Base-by-base conservation (phyloP, 2,113 vertebrate species). In the Globicephala melas region DNA sequence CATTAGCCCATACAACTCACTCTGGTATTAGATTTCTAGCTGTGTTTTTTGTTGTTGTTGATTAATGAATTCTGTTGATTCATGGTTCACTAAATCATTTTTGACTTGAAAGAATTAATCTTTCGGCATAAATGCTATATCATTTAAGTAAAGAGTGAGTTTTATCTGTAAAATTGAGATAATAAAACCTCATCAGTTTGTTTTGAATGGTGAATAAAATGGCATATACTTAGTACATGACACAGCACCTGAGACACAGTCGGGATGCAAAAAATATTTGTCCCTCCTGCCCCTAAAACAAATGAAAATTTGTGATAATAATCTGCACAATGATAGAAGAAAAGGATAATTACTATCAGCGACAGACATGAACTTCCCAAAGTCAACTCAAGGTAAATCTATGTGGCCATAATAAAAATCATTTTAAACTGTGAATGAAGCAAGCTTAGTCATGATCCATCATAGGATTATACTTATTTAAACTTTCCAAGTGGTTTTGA, bases 331-430 rank as follows among this genome's bases (percentile, higher is more conserved):
- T 9, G 77, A 10, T n/a, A 65, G 53, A 93, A 71, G 80, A 38
- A 50, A 53, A 55, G 95, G 98, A 95, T 71, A 96, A 97, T 91
- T 92, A 67, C 60, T 95, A 82, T 15, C 97, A 94, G 95, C 58
- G 87, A 95, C 92, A 98, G 89, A 92, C 88, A 47, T 74, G 62
- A 95, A 95, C 96, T 97, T 93, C 38, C 60, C 90, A 23, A 1
- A 96, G 70, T 95, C 76, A 97, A 94, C 77, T 95, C 36, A 96
- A 85, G 94, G 97, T 94, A 96, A 96, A 96, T 89, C 81, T 50
- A 62, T 53, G 88, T 80, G 96, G 50, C n/a, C 55, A 58, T 58
- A 55, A 86, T 87, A 94, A 97, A 98, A 97, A 91, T 58, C 8
- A 89, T 77, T 55, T 97, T 98, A 79, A 97, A 89, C 65, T 79